These are phyloP conservation scores for Rhagoletis zephyria DNA, from an alignment of 1,140 invertebrate genomes.

Conservation along the genomic window DNA sequence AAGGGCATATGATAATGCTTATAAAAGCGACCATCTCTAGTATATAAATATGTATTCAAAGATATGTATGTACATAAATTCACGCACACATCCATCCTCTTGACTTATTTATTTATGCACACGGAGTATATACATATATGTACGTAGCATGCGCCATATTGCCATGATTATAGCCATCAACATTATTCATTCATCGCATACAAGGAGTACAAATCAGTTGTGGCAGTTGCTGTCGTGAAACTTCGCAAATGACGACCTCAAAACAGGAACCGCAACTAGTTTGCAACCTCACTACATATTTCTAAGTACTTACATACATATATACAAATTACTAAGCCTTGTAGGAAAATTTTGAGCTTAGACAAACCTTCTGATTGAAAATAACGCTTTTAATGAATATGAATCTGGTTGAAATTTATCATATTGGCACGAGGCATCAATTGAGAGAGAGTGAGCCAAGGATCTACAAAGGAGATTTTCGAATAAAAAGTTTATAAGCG, in stretches of 20 bases:
- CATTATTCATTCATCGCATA: neutral
- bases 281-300: neutral
- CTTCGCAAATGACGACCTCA: slow-evolving; percentile 26
- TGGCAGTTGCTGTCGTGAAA: slow-evolving; percentile 3
- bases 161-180: slow-evolving; percentile 4
- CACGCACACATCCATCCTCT: neutral
- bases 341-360: too few species aligned
- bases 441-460: too few species aligned
- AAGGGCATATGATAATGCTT: too few species aligned
- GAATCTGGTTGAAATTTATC: too few species aligned
- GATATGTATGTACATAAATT: neutral
- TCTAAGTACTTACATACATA: too few species aligned
- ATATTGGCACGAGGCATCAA: too few species aligned
- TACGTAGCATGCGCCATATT: neutral
- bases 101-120: slow-evolving; percentile 6
- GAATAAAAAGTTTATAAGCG: too few species aligned
- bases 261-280: slow-evolving; percentile 25
- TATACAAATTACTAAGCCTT: neutral
- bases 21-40: too few species aligned
- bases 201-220: slow-evolving; percentile 23
- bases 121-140: too few species aligned
- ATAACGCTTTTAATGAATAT: too few species aligned
- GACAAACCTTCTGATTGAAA: too few species aligned
- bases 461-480: too few species aligned
- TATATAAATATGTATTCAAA: neutral